Base-by-base conservation (phyloP, 64 coral and sea anemone genomes). In the Cladopsammia gracilis region DNA sequence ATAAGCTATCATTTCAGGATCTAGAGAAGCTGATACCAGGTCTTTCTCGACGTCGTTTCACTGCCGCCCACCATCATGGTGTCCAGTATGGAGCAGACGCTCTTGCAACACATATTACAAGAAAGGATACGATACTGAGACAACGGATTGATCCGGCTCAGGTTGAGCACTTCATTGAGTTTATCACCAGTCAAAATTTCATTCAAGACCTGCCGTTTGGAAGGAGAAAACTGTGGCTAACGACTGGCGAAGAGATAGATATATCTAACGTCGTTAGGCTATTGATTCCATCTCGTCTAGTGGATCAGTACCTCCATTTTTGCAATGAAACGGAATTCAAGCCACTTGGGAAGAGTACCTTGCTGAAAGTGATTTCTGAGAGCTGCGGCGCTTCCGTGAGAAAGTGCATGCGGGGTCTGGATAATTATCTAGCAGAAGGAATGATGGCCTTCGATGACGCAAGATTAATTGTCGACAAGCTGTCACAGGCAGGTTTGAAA, bases 181-280 rank as follows among this genome's bases (percentile, higher is more conserved):
- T 87, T 72, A 87, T 87, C 67, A 87, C 85, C 48, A 46, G 85
- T 45, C 81, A 85, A 53, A 62, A 85, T 85, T 22, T 34, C 59
- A 68, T 85, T 57, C 85, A 87, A 87, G 85, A 87, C 54, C 45
- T 87, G 8, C 85, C 85, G 10, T 87, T 87, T 73, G 85, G 85
- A 50, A 65, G 10, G 49, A 70, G 85, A 23, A 87, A 73, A 24
- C 24, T 87, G 45, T 23, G 48, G 51, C 85, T 87, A 3, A 71
- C 85, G 3, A 44, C 85, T 52, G 85, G 85, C 19, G 85, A 87
- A 73, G 67, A 73, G 18, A 87, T 87, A 58, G 47, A 73, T 4
- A 87, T 73, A 20, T 66, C 67, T 12, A 87, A 87, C 47, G 49
- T 87, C 6, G 57, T 87, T 66, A 87, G 85, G 70, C 24, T 87